Percentiles rank a stretch among this genome's conserved stretches.
These are phyloP conservation scores for Sebastes vulpes DNA, from an alignment of 2,797 vertebrate genomes.

Conservation along the genomic window DNA sequence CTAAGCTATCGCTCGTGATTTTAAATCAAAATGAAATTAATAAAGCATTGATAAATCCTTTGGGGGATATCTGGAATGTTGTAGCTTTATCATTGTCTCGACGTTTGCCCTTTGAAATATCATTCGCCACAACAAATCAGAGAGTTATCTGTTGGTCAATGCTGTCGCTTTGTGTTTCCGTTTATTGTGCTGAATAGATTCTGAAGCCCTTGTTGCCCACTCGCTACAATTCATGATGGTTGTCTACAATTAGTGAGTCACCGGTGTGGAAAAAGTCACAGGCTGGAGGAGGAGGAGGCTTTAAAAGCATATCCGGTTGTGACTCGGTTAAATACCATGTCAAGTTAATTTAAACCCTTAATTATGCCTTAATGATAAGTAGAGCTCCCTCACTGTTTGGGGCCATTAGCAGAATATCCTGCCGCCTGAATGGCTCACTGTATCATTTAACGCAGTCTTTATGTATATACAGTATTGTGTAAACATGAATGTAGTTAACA, in stretches of 20 bases:
- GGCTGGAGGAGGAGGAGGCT: slow-evolving; percentile 1
- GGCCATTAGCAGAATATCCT: not conserved
- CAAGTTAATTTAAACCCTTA: slow-evolving; percentile 18
- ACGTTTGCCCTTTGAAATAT: slow-evolving; percentile 29
- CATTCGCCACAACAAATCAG: slow-evolving; percentile 20
- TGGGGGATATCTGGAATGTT: not conserved
- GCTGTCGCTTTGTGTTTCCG: slow-evolving; percentile 14
- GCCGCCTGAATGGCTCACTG: not conserved
- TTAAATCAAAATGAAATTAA: not conserved
- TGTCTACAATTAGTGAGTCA: slow-evolving; percentile 63
- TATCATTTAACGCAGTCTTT: not conserved
- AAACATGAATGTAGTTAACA: not conserved
- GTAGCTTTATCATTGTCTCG: not conserved
- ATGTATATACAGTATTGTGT: not conserved
- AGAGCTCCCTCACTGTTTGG: not conserved
- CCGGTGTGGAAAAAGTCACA: slow-evolving; percentile 31
- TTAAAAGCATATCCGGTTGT: not conserved
- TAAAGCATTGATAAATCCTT: not conserved
- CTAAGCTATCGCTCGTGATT: not conserved
- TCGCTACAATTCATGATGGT: slow-evolving; percentile 28
- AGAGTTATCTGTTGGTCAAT: not conserved
- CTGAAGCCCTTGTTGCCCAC: not conserved
- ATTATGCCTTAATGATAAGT: slow-evolving; percentile 23
- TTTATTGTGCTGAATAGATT: slow-evolving; percentile 26
- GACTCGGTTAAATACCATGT: slow-evolving; percentile 22